phyloP scores from a whole-genome alignment of 2,113 vertebrate species.

The Antechinus stuartii region DNA sequence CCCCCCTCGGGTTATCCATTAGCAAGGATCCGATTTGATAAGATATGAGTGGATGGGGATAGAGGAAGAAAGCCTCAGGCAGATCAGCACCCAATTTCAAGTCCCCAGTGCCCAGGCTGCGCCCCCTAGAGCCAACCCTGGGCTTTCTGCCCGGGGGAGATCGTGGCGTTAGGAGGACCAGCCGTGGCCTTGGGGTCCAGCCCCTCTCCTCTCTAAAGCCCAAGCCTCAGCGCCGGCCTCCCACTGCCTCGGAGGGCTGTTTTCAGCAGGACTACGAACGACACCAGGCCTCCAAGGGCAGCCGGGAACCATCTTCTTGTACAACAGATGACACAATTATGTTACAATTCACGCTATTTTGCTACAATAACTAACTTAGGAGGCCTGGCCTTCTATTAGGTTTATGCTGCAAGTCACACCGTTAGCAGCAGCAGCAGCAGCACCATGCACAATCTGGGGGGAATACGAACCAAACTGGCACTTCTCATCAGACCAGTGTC shows the following conservation, averaged over 20 bases:
- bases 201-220: background rate
- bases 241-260: too few relatives aligned
- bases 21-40: background rate
- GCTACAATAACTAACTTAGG: background rate
- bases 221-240: background rate
- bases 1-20: too few relatives aligned
- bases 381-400: background rate
- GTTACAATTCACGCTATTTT: background rate
- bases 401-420: conserved; percentile 43
- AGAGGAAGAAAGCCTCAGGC: background rate
- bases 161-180: background rate
- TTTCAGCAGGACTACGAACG: background rate
- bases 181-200: background rate
- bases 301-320: background rate
- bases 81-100: background rate
- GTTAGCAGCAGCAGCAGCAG: conserved; percentile 31
- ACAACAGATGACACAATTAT: background rate
- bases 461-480: conserved; percentile 91
- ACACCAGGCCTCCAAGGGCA: background rate
- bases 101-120: background rate
- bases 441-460: conserved; percentile 57
- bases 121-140: background rate
- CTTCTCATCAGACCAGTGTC: conserved; percentile 89
- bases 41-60: background rate
- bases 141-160: too few relatives aligned